phyloP scores from a whole-genome alignment of 2,888 invertebrate genomes.

The Acleris literana region DNA sequence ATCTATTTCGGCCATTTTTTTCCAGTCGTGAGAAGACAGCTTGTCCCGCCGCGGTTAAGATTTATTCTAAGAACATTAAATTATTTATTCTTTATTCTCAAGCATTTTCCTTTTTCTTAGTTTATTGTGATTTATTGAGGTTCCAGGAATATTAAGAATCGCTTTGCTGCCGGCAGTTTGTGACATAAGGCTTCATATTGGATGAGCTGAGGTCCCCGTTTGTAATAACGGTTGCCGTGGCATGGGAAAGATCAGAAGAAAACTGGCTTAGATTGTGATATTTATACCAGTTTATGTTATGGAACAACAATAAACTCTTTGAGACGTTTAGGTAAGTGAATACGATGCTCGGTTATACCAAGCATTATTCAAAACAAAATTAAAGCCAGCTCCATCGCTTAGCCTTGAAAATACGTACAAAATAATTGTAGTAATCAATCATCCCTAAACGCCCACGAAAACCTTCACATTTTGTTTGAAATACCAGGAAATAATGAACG shows the following conservation, averaged over 20 bases:
- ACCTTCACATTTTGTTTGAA: conserved; percentile 31
- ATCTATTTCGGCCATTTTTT: conserved; percentile 45
- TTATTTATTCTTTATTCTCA: conserved; percentile 9
- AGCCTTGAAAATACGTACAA: conserved; percentile 28
- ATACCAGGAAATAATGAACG: conserved; percentile 26
- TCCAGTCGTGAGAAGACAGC: conserved; percentile 31
- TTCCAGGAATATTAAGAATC: conserved; percentile 24
- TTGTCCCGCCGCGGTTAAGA: conserved; percentile 13
- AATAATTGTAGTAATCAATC: conserved; percentile 34
- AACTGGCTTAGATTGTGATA: background rate
- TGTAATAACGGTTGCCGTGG: conserved; percentile 11
- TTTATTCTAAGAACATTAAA: conserved; percentile 26
- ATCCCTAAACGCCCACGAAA: conserved; percentile 26
- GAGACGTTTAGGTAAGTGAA: background rate
- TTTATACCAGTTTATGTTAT: background rate
- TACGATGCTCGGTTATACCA: too few species aligned
- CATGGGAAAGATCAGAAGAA: background rate
- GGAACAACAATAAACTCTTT: background rate
- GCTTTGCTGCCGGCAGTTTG: conserved; percentile 17
- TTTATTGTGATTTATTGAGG: conserved; percentile 26
- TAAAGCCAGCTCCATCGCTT: conserved; percentile 22
- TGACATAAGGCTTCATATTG: conserved; percentile 15
- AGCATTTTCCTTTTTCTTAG: conserved; percentile 21
- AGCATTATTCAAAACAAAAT: conserved; percentile 13
- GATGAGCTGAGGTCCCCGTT: conserved; percentile 1